Percentiles rank a stretch among this genome's conserved stretches.
Evolutionary conservation across 1,140 invertebrate genomes (phyloP).

Genomic region (Lethrus apterus): DNA sequence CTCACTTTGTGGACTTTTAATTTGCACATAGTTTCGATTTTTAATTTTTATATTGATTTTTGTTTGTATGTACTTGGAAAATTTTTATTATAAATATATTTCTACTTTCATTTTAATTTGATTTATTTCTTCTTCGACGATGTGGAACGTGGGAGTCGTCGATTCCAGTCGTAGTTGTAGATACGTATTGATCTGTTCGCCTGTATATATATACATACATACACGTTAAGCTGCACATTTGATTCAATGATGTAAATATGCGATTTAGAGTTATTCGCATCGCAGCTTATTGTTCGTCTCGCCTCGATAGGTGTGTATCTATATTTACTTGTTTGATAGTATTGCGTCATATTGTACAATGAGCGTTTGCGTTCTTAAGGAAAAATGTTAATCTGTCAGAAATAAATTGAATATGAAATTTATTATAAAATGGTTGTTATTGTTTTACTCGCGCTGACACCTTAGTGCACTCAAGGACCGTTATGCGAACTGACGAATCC

Average conservation of each 20-base stretch:
- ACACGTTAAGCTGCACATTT: constrained; percentile 9
- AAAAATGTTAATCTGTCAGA: constrained; percentile 35
- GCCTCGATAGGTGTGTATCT: constrained; percentile 10
- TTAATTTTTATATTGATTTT: constrained; percentile 34
- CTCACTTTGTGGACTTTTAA: constrained; percentile 21
- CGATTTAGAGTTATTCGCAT: neutral
- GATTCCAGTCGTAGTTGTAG: too few species aligned
- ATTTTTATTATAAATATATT: constrained; percentile 39
- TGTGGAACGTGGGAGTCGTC: constrained; percentile 4
- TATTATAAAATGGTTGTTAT: constrained; percentile 33
- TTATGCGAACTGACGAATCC: neutral
- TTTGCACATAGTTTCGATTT: constrained; percentile 30
- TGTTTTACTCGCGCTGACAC: constrained; percentile 18
- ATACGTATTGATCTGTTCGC: constrained; percentile 13
- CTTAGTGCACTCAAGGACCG: constrained; percentile 11
- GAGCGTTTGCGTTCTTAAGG: constrained; percentile 11
- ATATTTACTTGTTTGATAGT: constrained; percentile 10
- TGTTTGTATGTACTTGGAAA: constrained; percentile 39
- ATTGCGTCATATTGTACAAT: constrained; percentile 8
- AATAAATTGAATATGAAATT: constrained; percentile 39
- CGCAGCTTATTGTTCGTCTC: constrained; percentile 11
- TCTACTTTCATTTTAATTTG: constrained; percentile 33
- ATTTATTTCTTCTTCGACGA: constrained; percentile 29
- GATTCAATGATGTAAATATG: constrained; percentile 2
- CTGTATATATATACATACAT: constrained; percentile 15